Base-by-base conservation (phyloP, 2,113 vertebrate genomes). In the Oryzias woworae region DNA sequence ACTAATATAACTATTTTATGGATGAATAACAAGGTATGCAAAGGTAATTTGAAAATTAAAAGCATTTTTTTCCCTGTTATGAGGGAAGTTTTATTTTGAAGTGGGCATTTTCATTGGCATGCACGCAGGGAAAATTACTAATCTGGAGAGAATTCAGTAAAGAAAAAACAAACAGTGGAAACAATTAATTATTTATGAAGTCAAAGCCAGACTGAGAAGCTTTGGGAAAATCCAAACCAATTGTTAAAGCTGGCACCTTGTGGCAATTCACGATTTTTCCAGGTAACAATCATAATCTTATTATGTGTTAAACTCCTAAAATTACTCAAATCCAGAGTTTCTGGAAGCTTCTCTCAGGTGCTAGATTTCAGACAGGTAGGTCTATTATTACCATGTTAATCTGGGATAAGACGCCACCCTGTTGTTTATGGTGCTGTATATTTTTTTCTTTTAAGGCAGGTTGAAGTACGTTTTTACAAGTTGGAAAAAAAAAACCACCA, bases 11-110 rank as follows among this genome's bases (percentile, higher is more conserved):
- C 20, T 20, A 20, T 20, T 20, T 20, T 20, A 36, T 36, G 3
- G 8, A 36, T 36, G 8, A 12, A 36, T 36, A 10, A 31, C 7
- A 7, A 10, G 31, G 2, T 12, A 36, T 36, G 55, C 66, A 45
- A 67, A 36, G 14, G 68, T 59, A 54, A 14, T 60, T 67, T 14
- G 15, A 56, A 77, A 75, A 63, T 4, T n/a, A 50, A 18, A 81
- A 73, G 58, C 36, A 77, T 5, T 26, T 44, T 16, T 42, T 36
- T 47, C 6, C 4, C 12, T 41, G 28, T 45, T 10, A 36, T 36
- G 31, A 36, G 8, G 10, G 8, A 10, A 36, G 31, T 12, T 36
- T 36, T 36, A 36, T 10, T 10, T 36, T 36, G 10, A 36, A 7
- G 6, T 8, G 31, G 31, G 31, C 7, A 62, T 41, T 49, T 16